A percentile compares a stretch with the other conserved stretches of the same genome.
Conservation (phyloP, 2,797 vertebrate species). For the Champsocephalus gunnari region DNA sequence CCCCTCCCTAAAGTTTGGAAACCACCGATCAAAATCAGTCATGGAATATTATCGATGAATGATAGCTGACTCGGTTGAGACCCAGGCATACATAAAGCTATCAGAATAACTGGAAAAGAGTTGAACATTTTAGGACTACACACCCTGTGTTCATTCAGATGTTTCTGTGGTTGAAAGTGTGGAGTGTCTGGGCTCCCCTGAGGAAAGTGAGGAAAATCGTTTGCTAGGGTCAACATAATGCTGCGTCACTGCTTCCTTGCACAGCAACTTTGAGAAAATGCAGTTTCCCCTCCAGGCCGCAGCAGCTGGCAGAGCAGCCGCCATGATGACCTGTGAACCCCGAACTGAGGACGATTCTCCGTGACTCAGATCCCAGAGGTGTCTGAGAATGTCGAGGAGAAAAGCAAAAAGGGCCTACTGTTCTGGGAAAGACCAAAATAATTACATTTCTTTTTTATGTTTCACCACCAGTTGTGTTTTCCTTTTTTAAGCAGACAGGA, state of each 20-base stretch:
- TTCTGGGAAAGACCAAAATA: slow-evolving; percentile 60
- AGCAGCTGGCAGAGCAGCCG: slow-evolving; percentile 63
- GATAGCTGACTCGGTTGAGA: not conserved
- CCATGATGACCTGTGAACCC: slow-evolving; percentile 61
- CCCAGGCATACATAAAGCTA: not conserved
- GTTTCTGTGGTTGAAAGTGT: slow-evolving; percentile 46
- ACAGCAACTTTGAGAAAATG: slow-evolving; percentile 54
- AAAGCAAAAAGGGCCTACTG: slow-evolving; percentile 27
- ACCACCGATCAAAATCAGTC: slow-evolving; percentile 15
- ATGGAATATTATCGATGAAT: slow-evolving; percentile 6
- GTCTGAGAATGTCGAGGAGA: slow-evolving; percentile 54
- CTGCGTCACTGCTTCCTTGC: slow-evolving; percentile 66
- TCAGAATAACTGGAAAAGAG: not conserved
- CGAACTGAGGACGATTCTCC: slow-evolving; percentile 43
- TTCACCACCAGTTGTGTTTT: slow-evolving; percentile 31
- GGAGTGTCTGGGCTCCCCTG: slow-evolving; percentile 24
- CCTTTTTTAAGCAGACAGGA: slow-evolving; percentile 21
- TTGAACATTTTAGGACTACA: slow-evolving; percentile 11
- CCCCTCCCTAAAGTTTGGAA: slow-evolving; percentile 10
- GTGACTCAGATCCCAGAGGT: slow-evolving; percentile 73
- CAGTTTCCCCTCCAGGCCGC: slow-evolving; percentile 39
- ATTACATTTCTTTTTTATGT: slow-evolving; percentile 13
- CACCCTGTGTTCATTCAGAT: slow-evolving; percentile 38
- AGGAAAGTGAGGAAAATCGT: slow-evolving; percentile 44
- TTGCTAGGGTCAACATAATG: slow-evolving; percentile 36